Base-by-base conservation (phyloP, 2,113 vertebrate genomes). In the Rattus rattus region DNA sequence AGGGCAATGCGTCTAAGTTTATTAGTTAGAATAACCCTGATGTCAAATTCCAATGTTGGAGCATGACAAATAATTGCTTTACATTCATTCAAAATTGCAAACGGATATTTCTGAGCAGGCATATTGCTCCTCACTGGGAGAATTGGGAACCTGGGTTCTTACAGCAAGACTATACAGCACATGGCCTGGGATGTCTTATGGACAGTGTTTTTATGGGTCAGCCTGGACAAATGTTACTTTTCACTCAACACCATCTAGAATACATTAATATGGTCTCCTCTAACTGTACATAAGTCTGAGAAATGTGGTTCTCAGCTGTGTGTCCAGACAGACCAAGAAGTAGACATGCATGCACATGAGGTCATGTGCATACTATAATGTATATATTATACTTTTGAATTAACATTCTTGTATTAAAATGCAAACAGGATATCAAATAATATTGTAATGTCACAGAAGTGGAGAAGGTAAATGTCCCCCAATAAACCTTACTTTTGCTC, bases 321-420 rank as follows among this genome's bases (percentile, higher is more conserved):
- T 79, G 10, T 81, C 90, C 76, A 75, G 73, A 52, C 90, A 84
- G 24, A 84, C 2, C 11, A 63, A 72, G 49, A 91, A 70, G 56
- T 52, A 47, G 19, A 10, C 19, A 24, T 19, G 0, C 22, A 54
- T 33, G 1, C 33, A 52, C 12, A 1, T 20, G 19, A 59, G 24
- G 59, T 10, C 36, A 28, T 33, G 3, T 80, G n/a, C n/a, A 22
- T 43, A 67, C 1, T 49, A 12, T 70, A 69, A 73, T 91, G 56
- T 83, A 13, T 49, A 28, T 59, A 52, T 65, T 94, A 73, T 9
- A 88, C 19, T 70, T 91, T 95, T 81, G 76, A 36, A 70, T 75
- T 85, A 30, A 5, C 59, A 80, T 90, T 77, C 54, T 91, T 90
- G 30, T 88, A 96, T 91, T 95, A 33, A 88, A 95, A 94, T 67